Evolutionary conservation across 2,888 invertebrate genomes (phyloP), one percentile per base, ranked within the genome.

Genomic region (Macaria liturata): DNA sequence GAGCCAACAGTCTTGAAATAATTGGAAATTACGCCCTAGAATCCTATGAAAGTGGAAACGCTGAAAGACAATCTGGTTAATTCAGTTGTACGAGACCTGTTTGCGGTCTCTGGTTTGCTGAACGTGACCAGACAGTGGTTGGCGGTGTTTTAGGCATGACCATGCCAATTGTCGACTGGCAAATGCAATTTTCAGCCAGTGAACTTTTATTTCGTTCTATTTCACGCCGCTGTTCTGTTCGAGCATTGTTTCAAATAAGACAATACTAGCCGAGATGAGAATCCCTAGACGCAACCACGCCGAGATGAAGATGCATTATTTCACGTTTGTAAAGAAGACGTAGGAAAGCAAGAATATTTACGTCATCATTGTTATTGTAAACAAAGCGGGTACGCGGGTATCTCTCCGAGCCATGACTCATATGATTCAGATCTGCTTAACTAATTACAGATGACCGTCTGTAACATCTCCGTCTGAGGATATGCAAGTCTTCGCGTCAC

Each of bases 51-150:
- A 85, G 80, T 79, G 75, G 81, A 83, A 84, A 78, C 74, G 82
- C 67, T 66, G 78, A 87, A 84, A 83, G 78, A 67, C 68, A 69
- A 71, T 78, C 75, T 70, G 72, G 78, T 83, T 83, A 81, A 85
- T 86, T 84, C 76, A 69, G 74, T 78, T 80, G 76, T 70, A 73
- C 69, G 69, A 76, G 73, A 81, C 83, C 82, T 88, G 89, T 89
- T 88, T 88, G 89, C 86, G 77, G 83, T 83, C 76, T 80, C 75
- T 75, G 82, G 88, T 90, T 88, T 88, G 84, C 82, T 66, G 88
- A 89, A 91, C 90, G 91, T 91, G 91, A 90, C 88, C 87, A 87
- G 90, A 88, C 88, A 75, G 78, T 72, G 74, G 76, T 81, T 78
- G 77, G 70, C 69, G 71, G 67, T 58, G 61, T 74, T 72, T 75